phyloP scores from a whole-genome alignment of 1,140 invertebrate species.

The Brevipalpus yothersi region DNA sequence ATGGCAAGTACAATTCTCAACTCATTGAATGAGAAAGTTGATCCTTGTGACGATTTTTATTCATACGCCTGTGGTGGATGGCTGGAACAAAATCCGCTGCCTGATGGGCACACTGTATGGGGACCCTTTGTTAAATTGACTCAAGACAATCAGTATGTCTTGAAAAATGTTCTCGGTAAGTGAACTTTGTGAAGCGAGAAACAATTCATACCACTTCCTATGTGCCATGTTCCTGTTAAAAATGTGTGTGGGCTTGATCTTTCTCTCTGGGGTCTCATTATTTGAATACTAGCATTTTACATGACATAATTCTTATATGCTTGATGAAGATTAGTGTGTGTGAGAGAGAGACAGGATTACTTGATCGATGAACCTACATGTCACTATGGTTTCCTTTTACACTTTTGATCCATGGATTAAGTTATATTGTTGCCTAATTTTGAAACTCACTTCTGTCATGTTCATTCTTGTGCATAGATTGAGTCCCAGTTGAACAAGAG shows the following conservation, averaged over 20 bases:
- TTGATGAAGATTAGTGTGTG: no score
- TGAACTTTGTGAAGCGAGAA: background rate
- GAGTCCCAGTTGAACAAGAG: no score
- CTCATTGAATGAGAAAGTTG: constrained; percentile 44
- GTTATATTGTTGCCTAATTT: no score
- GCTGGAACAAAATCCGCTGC: constrained; percentile 71
- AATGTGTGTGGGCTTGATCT: background rate
- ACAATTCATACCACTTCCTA: background rate
- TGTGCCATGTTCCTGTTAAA: background rate
- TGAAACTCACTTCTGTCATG: no score
- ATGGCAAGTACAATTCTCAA: constrained; percentile 58
- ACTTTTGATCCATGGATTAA: no score
- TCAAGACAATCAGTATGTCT: constrained; percentile 70
- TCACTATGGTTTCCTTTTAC: no score
- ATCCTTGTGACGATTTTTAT: constrained; percentile 90
- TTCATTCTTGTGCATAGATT: no score
- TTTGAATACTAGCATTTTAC: no score
- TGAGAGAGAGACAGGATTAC: no score
- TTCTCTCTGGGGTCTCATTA: no score
- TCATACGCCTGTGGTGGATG: constrained; percentile 76
- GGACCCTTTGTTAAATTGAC: constrained; percentile 81
- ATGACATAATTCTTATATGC: no score
- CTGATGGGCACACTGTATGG: constrained; percentile 67
- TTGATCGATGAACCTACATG: no score
- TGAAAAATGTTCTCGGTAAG: constrained; percentile 54